phyloP scores from a whole-genome alignment of 2,113 vertebrate genomes.

The Microtus oregoni region DNA sequence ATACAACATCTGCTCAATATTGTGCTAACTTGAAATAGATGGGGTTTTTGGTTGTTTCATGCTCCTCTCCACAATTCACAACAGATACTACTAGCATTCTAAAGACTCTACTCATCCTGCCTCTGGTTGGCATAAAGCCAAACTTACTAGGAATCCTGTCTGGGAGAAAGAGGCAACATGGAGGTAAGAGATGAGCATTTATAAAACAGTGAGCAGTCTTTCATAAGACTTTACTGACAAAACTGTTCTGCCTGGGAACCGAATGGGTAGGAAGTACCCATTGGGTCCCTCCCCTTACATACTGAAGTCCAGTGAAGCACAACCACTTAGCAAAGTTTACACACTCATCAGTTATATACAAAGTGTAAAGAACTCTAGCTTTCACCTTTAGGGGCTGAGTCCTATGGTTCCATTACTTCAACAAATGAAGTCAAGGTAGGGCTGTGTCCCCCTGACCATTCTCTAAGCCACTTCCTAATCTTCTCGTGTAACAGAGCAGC shows the following conservation, averaged over 20 bases:
- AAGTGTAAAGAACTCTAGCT: neutral
- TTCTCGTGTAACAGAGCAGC: neutral
- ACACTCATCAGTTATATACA: neutral
- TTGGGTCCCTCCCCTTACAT: neutral
- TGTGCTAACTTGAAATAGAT: neutral
- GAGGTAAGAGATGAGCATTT: accelerated
- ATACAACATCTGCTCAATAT: neutral
- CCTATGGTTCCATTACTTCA: neutral
- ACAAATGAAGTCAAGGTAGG: neutral
- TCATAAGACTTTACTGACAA: neutral
- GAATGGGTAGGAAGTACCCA: neutral
- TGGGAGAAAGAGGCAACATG: neutral
- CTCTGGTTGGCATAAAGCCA: neutral
- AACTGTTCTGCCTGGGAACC: neutral
- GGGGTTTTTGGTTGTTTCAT: neutral
- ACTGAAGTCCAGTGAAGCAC: neutral
- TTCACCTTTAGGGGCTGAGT: neutral
- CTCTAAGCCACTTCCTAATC: neutral
- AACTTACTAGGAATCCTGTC: neutral
- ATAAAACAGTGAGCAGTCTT: neutral
- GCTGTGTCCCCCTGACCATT: too few species aligned
- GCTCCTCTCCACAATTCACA: neutral
- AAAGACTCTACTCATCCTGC: neutral
- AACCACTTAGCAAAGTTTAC: neutral
- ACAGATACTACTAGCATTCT: neutral